These are phyloP conservation scores for Aurelia aurita DNA, from an alignment of 30 jellyfish, hydroid and myxozoan genomes.

Conservation along the genomic window DNA sequence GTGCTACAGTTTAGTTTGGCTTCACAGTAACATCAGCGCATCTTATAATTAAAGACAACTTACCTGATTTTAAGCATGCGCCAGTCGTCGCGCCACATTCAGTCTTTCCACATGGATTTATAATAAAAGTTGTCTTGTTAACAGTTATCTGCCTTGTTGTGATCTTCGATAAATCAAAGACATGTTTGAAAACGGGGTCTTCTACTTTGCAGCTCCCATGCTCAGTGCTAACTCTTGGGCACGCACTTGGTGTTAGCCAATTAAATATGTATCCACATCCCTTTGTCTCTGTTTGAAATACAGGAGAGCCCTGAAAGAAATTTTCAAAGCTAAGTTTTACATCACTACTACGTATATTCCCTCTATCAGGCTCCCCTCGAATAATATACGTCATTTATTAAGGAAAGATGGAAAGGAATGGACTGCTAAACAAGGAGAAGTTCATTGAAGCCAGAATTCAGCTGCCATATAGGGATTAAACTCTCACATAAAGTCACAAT, in stretches of 20 bases:
- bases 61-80: constrained; percentile 62
- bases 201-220: constrained; percentile 67
- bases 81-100: constrained; percentile 51
- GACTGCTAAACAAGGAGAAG: too few species aligned
- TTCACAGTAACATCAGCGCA: too few species aligned
- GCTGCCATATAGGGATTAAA: too few species aligned
- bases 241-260: constrained; percentile 86
- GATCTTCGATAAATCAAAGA: constrained; percentile 52
- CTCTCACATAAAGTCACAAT: too few species aligned
- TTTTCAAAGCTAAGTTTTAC: too few species aligned
- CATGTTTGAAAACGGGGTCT: constrained; percentile 54
- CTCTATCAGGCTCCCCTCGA: too few species aligned
- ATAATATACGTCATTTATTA: too few species aligned
- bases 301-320: constrained; percentile 79
- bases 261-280: constrained; percentile 73
- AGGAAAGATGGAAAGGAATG: too few species aligned
- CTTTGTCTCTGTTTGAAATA: constrained; percentile 71
- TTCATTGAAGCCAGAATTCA: too few species aligned
- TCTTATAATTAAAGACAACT: neutral
- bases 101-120: constrained; percentile 45
- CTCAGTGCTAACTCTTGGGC: constrained; percentile 45
- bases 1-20: too few species aligned
- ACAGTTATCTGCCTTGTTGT: constrained; percentile 4
- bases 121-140: neutral
- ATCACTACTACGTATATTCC: too few species aligned